A percentile compares a stretch with the other conserved stretches of the same genome.
Conservation (phyloP, 2,888 invertebrate genomes). For the Dasypogon diadema region DNA sequence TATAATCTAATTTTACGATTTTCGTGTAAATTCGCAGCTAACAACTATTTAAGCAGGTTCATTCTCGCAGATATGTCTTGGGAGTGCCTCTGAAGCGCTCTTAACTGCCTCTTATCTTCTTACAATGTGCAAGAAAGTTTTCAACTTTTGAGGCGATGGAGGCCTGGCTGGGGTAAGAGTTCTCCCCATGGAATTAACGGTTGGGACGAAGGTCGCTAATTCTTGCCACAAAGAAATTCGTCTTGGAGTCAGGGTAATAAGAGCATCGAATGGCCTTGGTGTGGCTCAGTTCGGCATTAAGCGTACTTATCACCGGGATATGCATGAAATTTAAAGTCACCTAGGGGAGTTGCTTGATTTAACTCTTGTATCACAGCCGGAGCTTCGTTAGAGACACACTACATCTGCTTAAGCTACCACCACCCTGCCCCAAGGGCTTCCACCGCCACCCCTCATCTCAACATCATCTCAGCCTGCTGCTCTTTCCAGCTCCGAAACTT, state of each 20-base stretch:
- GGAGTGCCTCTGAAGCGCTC: conserved; percentile 40
- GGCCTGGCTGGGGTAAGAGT: conserved; percentile 15
- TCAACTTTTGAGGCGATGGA: conserved; percentile 32
- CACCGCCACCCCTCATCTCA: no score
- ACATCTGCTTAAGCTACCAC: background rate
- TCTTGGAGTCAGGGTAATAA: conserved; percentile 44
- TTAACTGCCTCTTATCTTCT: conserved; percentile 45
- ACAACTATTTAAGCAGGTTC: conserved; percentile 53
- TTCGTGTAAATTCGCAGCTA: conserved; percentile 54
- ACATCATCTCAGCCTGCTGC: conserved; percentile 1
- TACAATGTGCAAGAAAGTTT: conserved; percentile 50
- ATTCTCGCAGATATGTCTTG: conserved; percentile 27
- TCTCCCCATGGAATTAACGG: conserved; percentile 15
- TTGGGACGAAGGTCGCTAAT: conserved; percentile 49
- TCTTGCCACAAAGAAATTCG: conserved; percentile 55
- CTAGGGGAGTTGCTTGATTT: conserved; percentile 53
- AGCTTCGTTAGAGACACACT: conserved; percentile 7
- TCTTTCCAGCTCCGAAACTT: conserved; percentile 36
- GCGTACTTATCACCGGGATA: conserved; percentile 55
- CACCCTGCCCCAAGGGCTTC: no score
- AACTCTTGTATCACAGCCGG: conserved; percentile 39
- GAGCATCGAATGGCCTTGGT: conserved; percentile 25
- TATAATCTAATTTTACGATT: conserved; percentile 56
- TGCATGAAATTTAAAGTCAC: conserved; percentile 56
- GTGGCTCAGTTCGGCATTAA: conserved; percentile 51